These are phyloP conservation scores for Cataglyphis albicans DNA, from an alignment of 2,888 invertebrate genomes.

Conservation along the genomic window DNA sequence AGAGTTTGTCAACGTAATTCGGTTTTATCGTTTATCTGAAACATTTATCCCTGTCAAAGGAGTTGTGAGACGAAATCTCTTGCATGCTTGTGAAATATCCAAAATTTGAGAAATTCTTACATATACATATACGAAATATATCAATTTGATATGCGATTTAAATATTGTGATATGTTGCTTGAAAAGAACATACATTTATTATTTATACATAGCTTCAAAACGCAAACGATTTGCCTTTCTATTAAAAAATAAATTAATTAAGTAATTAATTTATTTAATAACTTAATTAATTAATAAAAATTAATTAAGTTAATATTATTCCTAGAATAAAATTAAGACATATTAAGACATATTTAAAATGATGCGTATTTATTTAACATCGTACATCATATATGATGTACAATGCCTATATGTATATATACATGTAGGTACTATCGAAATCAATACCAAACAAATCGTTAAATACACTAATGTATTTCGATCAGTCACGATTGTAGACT, in stretches of 20 bases:
- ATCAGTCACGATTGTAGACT: background rate
- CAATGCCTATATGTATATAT: too few species aligned
- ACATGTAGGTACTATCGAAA: background rate
- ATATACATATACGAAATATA: background rate
- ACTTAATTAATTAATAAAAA: too few species aligned
- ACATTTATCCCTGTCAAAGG: constrained; percentile 59
- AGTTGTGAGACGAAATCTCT: constrained; percentile 25
- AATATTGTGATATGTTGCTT: background rate
- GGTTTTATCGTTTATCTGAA: constrained; percentile 61
- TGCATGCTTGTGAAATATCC: background rate
- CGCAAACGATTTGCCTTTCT: background rate
- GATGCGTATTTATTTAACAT: too few species aligned
- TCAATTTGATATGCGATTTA: background rate
- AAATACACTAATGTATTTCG: background rate
- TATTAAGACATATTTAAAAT: background rate
- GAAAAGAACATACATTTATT: background rate
- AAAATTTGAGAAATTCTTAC: constrained; percentile 5
- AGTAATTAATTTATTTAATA: too few species aligned
- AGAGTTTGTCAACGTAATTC: background rate
- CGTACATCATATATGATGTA: background rate
- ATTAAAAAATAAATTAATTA: background rate
- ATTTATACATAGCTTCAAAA: background rate
- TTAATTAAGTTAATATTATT: constrained; percentile 5
- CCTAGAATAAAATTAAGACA: too few species aligned
- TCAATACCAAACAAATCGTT: background rate